Evolutionary conservation across 2,888 invertebrate genomes (phyloP).

Genomic region (Polydrusus cervinus): DNA sequence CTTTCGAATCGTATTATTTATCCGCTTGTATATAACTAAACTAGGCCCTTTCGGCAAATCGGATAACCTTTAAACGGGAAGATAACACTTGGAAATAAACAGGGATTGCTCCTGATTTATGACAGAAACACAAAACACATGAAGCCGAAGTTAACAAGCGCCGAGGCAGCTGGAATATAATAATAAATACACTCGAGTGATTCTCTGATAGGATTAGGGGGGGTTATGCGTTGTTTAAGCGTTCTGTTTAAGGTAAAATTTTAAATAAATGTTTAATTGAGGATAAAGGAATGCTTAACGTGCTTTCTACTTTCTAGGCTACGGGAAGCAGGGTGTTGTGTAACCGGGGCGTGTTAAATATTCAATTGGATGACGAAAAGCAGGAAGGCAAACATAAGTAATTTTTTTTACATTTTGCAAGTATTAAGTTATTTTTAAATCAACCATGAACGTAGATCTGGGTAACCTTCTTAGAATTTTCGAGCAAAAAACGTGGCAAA

Average conservation of each 20-base stretch:
- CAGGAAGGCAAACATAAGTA: no score
- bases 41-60: constrained; percentile 23
- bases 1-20: constrained; percentile 11
- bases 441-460: no score
- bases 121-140: constrained; percentile 40
- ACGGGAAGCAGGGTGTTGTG: not conserved
- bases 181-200: constrained; percentile 30
- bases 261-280: constrained; percentile 13
- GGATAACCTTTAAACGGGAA: constrained; percentile 21
- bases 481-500: no score
- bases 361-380: no score
- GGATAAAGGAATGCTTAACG: not conserved
- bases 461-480: no score
- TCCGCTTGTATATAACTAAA: constrained; percentile 12
- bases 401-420: no score
- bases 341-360: no score
- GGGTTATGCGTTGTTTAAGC: constrained; percentile 10
- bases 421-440: no score
- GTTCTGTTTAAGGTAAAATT: constrained; percentile 1
- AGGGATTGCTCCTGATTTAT: constrained; percentile 32
- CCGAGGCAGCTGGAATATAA: constrained; percentile 19
- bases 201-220: constrained; percentile 10
- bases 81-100: constrained; percentile 34
- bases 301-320: no score
- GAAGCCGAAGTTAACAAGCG: constrained; percentile 31